Evolutionary conservation across 2,113 vertebrate species (phyloP), one percentile per base, ranked within the genome.

Genomic region (Eurypyga helias): DNA sequence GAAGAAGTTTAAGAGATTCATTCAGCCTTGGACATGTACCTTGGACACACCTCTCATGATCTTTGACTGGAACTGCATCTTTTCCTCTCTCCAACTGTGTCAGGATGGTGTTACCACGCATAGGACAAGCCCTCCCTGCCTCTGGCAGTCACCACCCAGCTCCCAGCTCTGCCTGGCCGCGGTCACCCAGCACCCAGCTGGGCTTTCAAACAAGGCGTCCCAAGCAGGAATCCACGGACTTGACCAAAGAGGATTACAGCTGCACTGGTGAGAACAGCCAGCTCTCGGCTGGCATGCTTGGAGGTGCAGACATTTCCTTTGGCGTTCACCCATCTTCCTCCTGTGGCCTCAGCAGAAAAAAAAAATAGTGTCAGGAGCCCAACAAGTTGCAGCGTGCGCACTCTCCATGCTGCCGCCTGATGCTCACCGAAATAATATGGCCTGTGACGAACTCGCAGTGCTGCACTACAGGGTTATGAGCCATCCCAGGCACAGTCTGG

Each of bases 21-120:
- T 48, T 62, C 23, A 49, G 13, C 10, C 34, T 69, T 55, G 46
- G 52, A 49, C 60, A 21, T 1, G 13, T 15, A 48, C 21, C 45
- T 48, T 2, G 2, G 60, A 34, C 17, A 28, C 24, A 25, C 7
- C n/a, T 49, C 46, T 49, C 33, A 31, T 34, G 13, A 55, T 25
- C 17, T 45, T 49, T 75, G 24, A 52, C 49, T 83, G 36, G 38
- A 75, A 45, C 29, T 7, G 9, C 18, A 43, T 9, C 18, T 49
- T 10, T 17, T 33, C 83, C 26, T 43, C 55, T 36, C 34, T 33
- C 49, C 49, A 24, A 18, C 45, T 17, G 17, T 5, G 2, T 17
- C 16, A 48, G 75, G 60, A 17, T 0, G 4, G 10, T 2, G 11
- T n/a, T 13, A 28, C 5, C n/a, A 7, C 0, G 2, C 10, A 4